Base-by-base conservation (phyloP, 2,797 vertebrate genomes). In the Poeciliopsis turneri region DNA sequence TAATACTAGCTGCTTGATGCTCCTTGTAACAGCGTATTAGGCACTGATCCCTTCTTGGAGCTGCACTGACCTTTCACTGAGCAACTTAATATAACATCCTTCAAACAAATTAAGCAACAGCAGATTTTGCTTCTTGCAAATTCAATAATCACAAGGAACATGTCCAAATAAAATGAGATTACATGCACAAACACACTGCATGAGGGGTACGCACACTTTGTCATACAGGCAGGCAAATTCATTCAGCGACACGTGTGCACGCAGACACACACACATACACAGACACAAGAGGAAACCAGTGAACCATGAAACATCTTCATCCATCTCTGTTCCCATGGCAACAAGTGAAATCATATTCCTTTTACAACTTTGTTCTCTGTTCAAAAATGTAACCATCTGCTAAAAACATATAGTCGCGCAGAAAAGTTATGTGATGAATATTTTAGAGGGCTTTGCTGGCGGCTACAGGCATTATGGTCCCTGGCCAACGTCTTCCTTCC, bases 291-390 rank as follows among this genome's bases (percentile, higher is more conserved):
- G 91, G 90, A 90, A 95, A 90, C 92, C 92, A 92, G 89, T 92
- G 90, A 94, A 93, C 90, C 87, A 86, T 88, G 89, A 93, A 95
- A 96, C 94, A 94, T 95, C 95, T 96, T 96, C 94, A 95, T 96
- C 93, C 90, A 90, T 93, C 90, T 94, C 93, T 94, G 95, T 96
- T 96, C 94, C 95, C 94, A 96, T 96, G 94, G 95, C 95, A 96
- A 96, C 95, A 90, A 92, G 91, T 92, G 86, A 94, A 95, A 95
- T 93, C 90, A 92, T 92, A 95, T 94, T 95, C 93, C 93, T 92
- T 92, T 95, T 94, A 95, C 94, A 96, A 95, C 93, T 93, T 95
- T 92, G 90, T 93, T 94, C 91, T 91, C 83, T 83, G 79, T 90
- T 93, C 90, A 87, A 89, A 94, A 92, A 93, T 92, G 90, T 94